Base-by-base conservation (phyloP, 2,797 vertebrate species). In the Poecilia wingei region DNA sequence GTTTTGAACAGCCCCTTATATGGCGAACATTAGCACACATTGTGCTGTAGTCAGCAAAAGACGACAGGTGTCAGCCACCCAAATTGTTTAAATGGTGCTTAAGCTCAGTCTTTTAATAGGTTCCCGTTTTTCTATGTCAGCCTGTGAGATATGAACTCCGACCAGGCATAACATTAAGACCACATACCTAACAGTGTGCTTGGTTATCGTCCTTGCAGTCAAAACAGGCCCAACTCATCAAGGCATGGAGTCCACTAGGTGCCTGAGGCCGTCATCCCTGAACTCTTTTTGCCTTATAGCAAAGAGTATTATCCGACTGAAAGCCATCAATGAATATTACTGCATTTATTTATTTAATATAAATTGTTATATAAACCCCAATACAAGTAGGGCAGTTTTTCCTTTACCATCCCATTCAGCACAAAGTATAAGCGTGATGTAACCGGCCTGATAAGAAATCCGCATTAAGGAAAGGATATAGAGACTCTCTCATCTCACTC, bases 41-140 rank as follows among this genome's bases (percentile, higher is more conserved):
- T 74, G 36, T 82, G 86, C 77, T 79, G 79, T 39, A 49, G 59
- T 7, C 28, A 85, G 51, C 16, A 7, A 49, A 80, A 72, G 86
- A 33, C 49, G 33, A 77, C 16, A 39, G 28, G 59, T 43, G 59
- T 53, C 22, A 41, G 66, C 61, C 36, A 71, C 68, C 46, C 43
- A 28, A 2, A 22, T 39, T 70, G n/a, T 43, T 69, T 13, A 68
- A 41, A 43, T 43, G 36, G 8, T 45, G 22, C 22, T 45, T 45
- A 12, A 71, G 22, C 25, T 28, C 68, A 28, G 13, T 28, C 6
- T 71, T 46, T 28, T 71, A 45, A 71, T 8, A 68, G 7, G 6
- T 71, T 71, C 68, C 45, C 1, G 6, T 16, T 71, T 71, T 46
- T 71, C 6, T 28, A 28, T 46, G 14, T 46, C 68, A 71, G 25